Conservation (phyloP, 1,140 invertebrate species). For the Eueides isabella region DNA sequence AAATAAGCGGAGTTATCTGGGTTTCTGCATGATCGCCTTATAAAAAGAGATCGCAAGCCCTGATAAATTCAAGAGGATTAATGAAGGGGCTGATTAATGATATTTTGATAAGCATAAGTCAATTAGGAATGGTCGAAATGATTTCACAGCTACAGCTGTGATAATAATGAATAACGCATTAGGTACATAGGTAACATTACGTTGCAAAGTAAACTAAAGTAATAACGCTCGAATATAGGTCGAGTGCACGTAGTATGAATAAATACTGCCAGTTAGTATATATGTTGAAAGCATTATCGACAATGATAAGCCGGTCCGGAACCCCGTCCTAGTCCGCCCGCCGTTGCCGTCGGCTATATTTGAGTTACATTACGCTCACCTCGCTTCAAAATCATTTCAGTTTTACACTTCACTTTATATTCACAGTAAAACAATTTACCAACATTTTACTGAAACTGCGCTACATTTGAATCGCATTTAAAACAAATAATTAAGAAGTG, state of each 20-base stretch:
- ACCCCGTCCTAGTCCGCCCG: constrained; percentile 53
- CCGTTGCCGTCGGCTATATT: constrained; percentile 53
- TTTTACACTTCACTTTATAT: constrained; percentile 47
- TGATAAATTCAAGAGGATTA: constrained; percentile 35
- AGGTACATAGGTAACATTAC: not conserved
- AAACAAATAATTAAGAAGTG: constrained; percentile 34
- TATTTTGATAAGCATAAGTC: constrained; percentile 29
- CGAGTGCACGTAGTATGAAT: constrained; percentile 23
- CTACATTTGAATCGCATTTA: constrained; percentile 23
- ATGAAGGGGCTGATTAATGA: constrained; percentile 48
- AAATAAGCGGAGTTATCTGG: constrained; percentile 74
- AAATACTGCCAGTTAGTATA: constrained; percentile 34
- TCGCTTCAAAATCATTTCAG: constrained; percentile 54
- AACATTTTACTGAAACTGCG: constrained; percentile 23
- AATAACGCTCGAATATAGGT: constrained; percentile 26
- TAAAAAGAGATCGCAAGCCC: constrained; percentile 65
- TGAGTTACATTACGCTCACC: constrained; percentile 52
- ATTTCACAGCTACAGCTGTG: not conserved
- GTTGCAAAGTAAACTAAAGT: not conserved
- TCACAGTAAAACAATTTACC: constrained; percentile 23
- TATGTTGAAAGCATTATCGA: constrained; percentile 61
- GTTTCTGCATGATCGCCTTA: constrained; percentile 57
- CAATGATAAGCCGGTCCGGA: constrained; percentile 68
- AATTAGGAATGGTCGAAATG: not conserved
- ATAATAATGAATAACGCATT: not conserved